Evolutionary conservation across 1,140 invertebrate species (phyloP).

Genomic region (Hylaeus volcanicus): DNA sequence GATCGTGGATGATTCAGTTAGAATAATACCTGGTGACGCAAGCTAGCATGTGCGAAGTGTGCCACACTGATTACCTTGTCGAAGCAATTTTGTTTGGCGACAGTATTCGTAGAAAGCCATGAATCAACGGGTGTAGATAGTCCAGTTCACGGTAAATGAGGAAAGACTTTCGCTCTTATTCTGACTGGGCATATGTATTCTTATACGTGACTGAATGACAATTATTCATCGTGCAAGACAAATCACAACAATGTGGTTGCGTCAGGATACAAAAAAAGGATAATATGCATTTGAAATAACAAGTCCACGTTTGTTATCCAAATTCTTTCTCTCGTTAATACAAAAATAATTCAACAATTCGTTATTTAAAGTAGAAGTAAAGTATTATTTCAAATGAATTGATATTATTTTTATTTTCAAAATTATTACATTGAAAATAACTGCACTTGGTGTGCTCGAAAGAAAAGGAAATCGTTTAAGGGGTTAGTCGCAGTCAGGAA

Average conservation of each 20-base stretch:
- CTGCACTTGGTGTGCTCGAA: too few relatives aligned
- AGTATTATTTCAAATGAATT: too few relatives aligned
- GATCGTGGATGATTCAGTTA: too few relatives aligned
- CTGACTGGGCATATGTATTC: not conserved
- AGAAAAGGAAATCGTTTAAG: too few relatives aligned
- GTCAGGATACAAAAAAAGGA: not conserved
- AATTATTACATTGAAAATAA: too few relatives aligned
- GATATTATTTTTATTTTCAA: too few relatives aligned
- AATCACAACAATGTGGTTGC: too few relatives aligned
- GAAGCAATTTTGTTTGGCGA: not conserved
- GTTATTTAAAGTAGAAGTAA: too few relatives aligned
- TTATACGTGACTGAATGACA: constrained; percentile 7
- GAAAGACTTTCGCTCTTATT: not conserved
- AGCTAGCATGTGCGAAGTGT: not conserved
- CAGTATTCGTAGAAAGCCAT: not conserved
- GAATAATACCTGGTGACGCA: not conserved
- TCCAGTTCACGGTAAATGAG: not conserved
- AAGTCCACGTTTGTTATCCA: too few relatives aligned
- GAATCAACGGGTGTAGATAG: not conserved
- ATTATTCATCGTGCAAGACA: not conserved
- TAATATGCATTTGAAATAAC: not conserved
- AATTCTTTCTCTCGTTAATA: too few relatives aligned
- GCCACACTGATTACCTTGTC: not conserved
- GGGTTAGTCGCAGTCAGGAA: too few relatives aligned
- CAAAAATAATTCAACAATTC: too few relatives aligned